Percentiles rank a stretch among this genome's conserved stretches.
Conservation (phyloP, 2,797 vertebrate genomes). For the Sebastes matsubarae region DNA sequence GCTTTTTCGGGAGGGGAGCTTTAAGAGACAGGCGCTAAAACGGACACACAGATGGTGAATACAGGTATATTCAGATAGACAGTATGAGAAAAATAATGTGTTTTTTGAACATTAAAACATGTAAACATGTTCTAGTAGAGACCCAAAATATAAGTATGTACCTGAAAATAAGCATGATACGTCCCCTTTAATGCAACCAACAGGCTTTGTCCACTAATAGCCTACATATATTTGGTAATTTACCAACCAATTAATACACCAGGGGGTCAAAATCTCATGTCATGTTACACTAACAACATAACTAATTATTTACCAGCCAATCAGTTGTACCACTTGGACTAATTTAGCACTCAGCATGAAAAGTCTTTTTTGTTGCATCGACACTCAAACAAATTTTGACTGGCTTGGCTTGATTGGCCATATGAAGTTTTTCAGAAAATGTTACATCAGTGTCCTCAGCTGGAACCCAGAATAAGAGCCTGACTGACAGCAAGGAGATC, state of each 20-base stretch:
- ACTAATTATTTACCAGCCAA: background rate
- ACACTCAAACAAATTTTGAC: constrained; percentile 15
- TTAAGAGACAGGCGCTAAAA: accelerated
- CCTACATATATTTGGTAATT: background rate
- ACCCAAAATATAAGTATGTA: too few relatives aligned
- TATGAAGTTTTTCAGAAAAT: constrained; percentile 28
- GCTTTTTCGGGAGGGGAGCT: accelerated
- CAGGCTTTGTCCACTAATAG: too few relatives aligned
- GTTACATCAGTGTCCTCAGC: constrained; percentile 53
- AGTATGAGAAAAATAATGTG: too few relatives aligned
- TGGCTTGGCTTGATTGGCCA: constrained; percentile 22
- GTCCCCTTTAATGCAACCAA: background rate
- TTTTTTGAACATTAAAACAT: too few relatives aligned
- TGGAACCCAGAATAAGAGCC: constrained; percentile 51
- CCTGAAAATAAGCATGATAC: too few relatives aligned
- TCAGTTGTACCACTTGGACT: background rate
- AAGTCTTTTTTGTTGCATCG: background rate
- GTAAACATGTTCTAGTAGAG: too few relatives aligned
- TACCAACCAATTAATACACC: background rate
- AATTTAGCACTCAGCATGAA: background rate
- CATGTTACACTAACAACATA: background rate
- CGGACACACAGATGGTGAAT: too few relatives aligned
- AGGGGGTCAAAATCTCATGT: background rate
- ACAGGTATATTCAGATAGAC: too few relatives aligned
- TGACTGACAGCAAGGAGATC: constrained; percentile 64